Percentiles rank a stretch among this genome's conserved stretches.
Evolutionary conservation across 2,113 vertebrate genomes (phyloP).

Genomic region (Peromyscus leucopus): DNA sequence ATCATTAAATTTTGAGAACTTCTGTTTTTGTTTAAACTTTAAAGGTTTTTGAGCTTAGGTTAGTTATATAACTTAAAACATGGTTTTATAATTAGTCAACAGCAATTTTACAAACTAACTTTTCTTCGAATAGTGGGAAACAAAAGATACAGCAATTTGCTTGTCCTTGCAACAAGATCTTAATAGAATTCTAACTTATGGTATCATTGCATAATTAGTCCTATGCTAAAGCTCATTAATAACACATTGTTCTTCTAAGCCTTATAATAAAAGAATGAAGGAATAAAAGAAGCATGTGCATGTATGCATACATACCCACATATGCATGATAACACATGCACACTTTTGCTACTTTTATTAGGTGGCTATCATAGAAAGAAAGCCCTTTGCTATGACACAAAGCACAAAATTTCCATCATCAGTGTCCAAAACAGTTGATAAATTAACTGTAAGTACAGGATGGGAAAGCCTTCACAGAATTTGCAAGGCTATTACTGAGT

Average conservation of each 20-base stretch:
- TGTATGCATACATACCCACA: background rate
- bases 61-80: constrained; percentile 10
- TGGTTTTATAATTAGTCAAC: constrained; percentile 64
- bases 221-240: background rate
- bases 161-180: constrained; percentile 15
- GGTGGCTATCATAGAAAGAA: constrained; percentile 9
- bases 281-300: background rate
- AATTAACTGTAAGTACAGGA: constrained; percentile 24
- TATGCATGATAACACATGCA: background rate
- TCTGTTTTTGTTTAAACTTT: constrained; percentile 60
- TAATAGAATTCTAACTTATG: background rate
- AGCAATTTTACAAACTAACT: constrained; percentile 11
- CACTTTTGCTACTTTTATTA: constrained; percentile 36
- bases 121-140: constrained; percentile 26
- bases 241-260: background rate
- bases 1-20: constrained; percentile 60
- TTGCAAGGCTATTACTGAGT: constrained; percentile 42
- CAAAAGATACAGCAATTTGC: background rate
- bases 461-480: constrained; percentile 66
- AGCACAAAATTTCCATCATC: background rate
- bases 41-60: constrained; percentile 52
- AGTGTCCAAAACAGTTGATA: constrained; percentile 6
- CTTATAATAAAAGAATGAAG: background rate
- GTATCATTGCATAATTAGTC: constrained; percentile 28
- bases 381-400: background rate